These are phyloP conservation scores for Euplexia lucipara DNA, from an alignment of 2,888 invertebrate species.

Conservation along the genomic window DNA sequence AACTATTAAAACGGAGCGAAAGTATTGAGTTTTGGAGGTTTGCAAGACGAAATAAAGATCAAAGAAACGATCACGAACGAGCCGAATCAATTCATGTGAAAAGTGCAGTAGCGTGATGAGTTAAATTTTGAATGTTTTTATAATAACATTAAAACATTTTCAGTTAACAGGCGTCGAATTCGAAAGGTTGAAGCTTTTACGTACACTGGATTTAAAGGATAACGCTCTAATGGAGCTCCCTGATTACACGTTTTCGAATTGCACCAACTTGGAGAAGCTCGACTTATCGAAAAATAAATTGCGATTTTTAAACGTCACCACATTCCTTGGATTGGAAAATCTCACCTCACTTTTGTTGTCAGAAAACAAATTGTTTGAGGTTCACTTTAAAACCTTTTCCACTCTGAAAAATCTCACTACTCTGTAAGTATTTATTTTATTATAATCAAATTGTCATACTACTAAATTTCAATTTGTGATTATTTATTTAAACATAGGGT, in stretches of 20 bases:
- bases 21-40: too few relatives aligned
- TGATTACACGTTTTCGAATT: slow-evolving; percentile 91
- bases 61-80: too few relatives aligned
- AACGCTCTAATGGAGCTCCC: slow-evolving; percentile 91
- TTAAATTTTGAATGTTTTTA: not conserved
- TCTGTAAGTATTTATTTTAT: slow-evolving; percentile 90
- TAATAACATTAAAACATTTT: slow-evolving; percentile 61
- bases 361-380: slow-evolving; percentile 92
- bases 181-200: slow-evolving; percentile 87
- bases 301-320: slow-evolving; percentile 91
- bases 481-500: too few relatives aligned
- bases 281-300: slow-evolving; percentile 93
- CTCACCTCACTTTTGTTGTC: slow-evolving; percentile 93
- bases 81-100: too few relatives aligned
- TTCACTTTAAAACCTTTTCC: slow-evolving; percentile 92
- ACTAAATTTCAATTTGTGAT: too few relatives aligned
- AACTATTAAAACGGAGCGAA: too few relatives aligned
- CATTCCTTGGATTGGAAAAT: slow-evolving; percentile 92
- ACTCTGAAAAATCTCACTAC: slow-evolving; percentile 93
- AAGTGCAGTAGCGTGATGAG: too few relatives aligned
- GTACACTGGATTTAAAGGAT: slow-evolving; percentile 93
- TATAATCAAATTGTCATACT: not conserved
- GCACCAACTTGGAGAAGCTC: slow-evolving; percentile 92
- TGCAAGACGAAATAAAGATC: too few relatives aligned
- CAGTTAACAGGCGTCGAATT: slow-evolving; percentile 91